Percentiles rank a stretch among this genome's conserved stretches.
These are phyloP conservation scores for Bufotes viridis DNA, from an alignment of 2,797 vertebrate species.

Conservation along the genomic window DNA sequence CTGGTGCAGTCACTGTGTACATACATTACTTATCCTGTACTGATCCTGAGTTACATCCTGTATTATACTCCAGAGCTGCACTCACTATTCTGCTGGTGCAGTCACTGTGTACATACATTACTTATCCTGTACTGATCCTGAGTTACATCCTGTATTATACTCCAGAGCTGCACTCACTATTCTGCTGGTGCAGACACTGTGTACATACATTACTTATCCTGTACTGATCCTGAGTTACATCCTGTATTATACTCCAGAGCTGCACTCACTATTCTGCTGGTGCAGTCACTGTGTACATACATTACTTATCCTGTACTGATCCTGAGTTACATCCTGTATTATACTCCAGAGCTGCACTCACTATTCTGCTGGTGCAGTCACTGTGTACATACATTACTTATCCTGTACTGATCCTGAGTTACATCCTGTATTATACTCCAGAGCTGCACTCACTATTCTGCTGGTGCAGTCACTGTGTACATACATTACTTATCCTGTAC, in stretches of 20 bases:
- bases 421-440: background rate
- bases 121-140: too few relatives aligned
- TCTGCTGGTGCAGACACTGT: background rate
- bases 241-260: constrained; percentile 2
- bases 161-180: background rate
- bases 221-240: too few relatives aligned
- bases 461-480: constrained; percentile 4
- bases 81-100: background rate
- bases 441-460: background rate
- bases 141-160: background rate
- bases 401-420: too few relatives aligned
- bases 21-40: background rate
- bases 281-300: constrained; percentile 2
- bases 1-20: constrained; percentile 4
- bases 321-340: background rate
- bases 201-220: background rate
- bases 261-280: background rate
- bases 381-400: background rate
- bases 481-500: background rate
- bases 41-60: background rate
- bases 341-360: background rate
- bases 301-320: background rate
- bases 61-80: background rate
- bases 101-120: constrained; percentile 6
- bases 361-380: background rate